phyloP scores from a whole-genome alignment of 2,113 vertebrate genomes.

The Oplegnathus fasciatus region DNA sequence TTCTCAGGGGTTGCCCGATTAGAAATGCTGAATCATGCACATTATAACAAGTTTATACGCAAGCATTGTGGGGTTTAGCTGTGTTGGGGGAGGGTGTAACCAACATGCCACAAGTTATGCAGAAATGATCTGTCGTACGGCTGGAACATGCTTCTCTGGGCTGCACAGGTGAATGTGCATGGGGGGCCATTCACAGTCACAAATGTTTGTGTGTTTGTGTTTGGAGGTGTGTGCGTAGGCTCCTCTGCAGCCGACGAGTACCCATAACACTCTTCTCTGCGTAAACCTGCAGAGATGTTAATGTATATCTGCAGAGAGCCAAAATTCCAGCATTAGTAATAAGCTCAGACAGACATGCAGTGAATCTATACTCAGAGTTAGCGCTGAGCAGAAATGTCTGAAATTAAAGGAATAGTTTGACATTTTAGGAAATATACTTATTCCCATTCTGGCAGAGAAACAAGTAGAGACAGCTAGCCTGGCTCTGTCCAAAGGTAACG shows the following conservation, averaged over 20 bases:
- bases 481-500: background rate
- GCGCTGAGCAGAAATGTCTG: background rate
- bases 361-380: background rate
- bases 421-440: background rate
- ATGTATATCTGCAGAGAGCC: background rate
- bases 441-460: background rate
- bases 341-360: background rate
- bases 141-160: background rate
- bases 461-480: background rate
- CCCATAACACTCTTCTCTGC: background rate
- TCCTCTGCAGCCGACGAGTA: background rate
- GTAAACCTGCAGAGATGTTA: background rate
- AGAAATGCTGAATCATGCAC: conserved; percentile 17
- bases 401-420: background rate
- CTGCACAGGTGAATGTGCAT: background rate
- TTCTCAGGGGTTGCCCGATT: background rate
- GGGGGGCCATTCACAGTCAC: too few relatives aligned
- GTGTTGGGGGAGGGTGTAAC: too few relatives aligned
- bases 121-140: background rate
- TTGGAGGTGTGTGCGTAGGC: background rate
- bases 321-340: background rate
- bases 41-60: background rate
- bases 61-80: background rate
- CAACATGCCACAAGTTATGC: background rate
- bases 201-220: too few relatives aligned